Percentiles rank a stretch among this genome's conserved stretches.
These are phyloP conservation scores for Sialis fuliginosa DNA, from an alignment of 2,888 invertebrate species.

Conservation along the genomic window DNA sequence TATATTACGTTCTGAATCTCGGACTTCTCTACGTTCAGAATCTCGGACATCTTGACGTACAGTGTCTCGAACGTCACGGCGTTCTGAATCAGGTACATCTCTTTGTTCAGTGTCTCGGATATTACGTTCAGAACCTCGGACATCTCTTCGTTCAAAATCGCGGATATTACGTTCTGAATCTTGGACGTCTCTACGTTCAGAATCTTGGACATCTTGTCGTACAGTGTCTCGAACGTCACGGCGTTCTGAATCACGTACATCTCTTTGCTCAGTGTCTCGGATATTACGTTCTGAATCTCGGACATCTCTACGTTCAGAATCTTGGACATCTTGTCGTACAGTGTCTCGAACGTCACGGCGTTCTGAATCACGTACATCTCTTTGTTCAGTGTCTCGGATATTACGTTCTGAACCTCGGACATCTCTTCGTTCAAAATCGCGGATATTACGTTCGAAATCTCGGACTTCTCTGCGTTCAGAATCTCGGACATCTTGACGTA, in stretches of 20 bases:
- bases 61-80: not conserved
- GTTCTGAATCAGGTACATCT: not conserved
- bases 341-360: not conserved
- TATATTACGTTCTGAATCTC: not conserved
- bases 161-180: not conserved
- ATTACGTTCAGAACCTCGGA: not conserved
- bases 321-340: too few relatives aligned
- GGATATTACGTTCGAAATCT: not conserved
- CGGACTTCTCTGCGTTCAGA: not conserved
- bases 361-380: not conserved
- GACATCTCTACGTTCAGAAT: not conserved
- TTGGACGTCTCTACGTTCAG: not conserved
- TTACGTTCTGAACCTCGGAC: not conserved
- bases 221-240: not conserved
- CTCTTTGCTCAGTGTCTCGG: not conserved
- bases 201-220: not conserved
- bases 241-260: not conserved
- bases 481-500: not conserved
- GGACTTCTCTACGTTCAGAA: too few relatives aligned
- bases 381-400: not conserved
- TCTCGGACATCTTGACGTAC: too few relatives aligned
- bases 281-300: not conserved
- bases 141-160: not conserved
- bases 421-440: not conserved
- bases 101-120: not conserved